Evolutionary conservation across 2,888 invertebrate genomes (phyloP).

Genomic region (Eristalis tenax): DNA sequence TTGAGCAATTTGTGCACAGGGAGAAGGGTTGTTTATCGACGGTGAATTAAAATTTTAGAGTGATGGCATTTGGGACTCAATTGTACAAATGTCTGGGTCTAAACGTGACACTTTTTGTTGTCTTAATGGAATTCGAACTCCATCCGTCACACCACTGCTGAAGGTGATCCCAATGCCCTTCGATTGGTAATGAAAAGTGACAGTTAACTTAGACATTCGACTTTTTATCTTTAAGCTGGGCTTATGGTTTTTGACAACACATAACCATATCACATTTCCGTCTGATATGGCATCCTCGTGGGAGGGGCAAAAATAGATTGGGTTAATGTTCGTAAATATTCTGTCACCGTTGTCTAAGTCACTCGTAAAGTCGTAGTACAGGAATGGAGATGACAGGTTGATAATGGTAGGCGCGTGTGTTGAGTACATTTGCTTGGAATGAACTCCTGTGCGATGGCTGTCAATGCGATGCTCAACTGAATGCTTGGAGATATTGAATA

Average conservation of each 20-base stretch:
- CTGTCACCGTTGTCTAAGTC: not conserved
- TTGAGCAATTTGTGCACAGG: constrained; percentile 10
- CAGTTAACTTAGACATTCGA: not conserved
- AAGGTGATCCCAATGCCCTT: not conserved
- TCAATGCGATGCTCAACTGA: no score
- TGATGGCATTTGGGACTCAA: constrained; percentile 32
- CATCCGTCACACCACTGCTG: not conserved
- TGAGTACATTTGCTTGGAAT: no score
- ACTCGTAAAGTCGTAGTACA: not conserved
- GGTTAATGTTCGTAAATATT: not conserved
- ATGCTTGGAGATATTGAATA: no score
- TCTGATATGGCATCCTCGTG: not conserved
- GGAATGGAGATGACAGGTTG: no score
- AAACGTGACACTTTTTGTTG: constrained; percentile 25
- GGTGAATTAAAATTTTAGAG: constrained; percentile 37
- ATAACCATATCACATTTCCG: not conserved
- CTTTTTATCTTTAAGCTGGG: not conserved
- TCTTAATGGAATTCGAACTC: not conserved
- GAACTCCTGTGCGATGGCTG: no score
- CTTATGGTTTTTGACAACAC: not conserved
- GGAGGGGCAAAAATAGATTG: not conserved
- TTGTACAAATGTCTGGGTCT: constrained; percentile 11
- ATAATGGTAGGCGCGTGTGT: no score
- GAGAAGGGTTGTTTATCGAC: constrained; percentile 44
- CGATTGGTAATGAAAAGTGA: not conserved